Percentiles rank a stretch among this genome's conserved stretches.
phyloP scores from a whole-genome alignment of 1,140 invertebrate species.

The Pteromalus puparum region DNA sequence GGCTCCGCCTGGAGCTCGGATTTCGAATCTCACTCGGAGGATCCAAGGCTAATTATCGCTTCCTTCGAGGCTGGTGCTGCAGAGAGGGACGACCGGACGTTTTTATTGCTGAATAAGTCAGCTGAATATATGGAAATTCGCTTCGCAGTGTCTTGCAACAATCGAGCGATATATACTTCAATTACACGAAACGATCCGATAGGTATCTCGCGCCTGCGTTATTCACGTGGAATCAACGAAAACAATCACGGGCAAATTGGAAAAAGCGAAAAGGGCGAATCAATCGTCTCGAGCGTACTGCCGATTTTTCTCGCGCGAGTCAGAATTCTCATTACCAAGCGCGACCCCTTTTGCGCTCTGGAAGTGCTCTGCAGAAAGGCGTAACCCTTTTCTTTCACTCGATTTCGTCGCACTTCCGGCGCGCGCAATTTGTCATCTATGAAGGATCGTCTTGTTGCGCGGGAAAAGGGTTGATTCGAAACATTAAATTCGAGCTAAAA shows the following conservation, averaged over 20 bases:
- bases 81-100: neutral
- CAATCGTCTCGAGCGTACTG: neutral
- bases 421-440: slow-evolving; percentile 20
- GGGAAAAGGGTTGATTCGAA: no score
- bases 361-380: neutral
- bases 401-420: neutral
- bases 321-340: slow-evolving; percentile 2
- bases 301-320: slow-evolving; percentile 35
- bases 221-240: neutral
- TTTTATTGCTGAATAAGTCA: no score
- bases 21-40: slow-evolving; percentile 40
- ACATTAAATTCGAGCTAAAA: neutral
- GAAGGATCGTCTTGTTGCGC: neutral
- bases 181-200: neutral
- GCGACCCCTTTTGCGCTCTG: neutral
- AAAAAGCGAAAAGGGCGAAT: neutral
- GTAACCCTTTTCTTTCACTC: neutral
- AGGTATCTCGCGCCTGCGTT: neutral
- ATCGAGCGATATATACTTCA: neutral
- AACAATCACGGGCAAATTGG: neutral
- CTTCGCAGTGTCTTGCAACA: no score
- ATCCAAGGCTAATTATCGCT: slow-evolving; percentile 50
- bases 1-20: slow-evolving; percentile 9
- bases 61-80: neutral
- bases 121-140: neutral